phyloP scores from a whole-genome alignment of 2,888 invertebrate species.

The Norana najaformis region DNA sequence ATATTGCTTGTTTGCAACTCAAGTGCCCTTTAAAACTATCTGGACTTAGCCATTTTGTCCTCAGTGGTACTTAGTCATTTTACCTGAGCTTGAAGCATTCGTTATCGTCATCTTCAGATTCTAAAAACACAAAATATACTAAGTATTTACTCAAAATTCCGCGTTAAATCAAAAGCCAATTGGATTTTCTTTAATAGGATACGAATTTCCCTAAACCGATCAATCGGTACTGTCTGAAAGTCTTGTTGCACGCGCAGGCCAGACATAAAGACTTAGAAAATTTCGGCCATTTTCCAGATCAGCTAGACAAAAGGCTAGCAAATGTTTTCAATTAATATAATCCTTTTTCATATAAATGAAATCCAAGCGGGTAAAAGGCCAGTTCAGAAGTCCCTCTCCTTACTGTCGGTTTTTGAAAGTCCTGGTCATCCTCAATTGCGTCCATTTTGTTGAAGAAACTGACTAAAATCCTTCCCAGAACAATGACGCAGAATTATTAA shows the following conservation, averaged over 20 bases:
- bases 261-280: slow-evolving; percentile 13
- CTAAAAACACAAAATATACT: slow-evolving; percentile 4
- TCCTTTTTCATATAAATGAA: not conserved
- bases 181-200: not conserved
- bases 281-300: not conserved
- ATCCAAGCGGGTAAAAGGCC: not conserved
- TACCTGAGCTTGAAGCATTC: slow-evolving; percentile 16
- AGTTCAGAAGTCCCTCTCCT: not conserved
- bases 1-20: not conserved
- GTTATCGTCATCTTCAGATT: slow-evolving; percentile 19
- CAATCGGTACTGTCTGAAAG: not conserved
- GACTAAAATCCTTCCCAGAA: slow-evolving; percentile 30
- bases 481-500: slow-evolving; percentile 49
- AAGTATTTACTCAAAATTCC: not conserved
- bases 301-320: not conserved
- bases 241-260: not conserved
- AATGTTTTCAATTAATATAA: slow-evolving; percentile 3
- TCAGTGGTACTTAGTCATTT: not conserved
- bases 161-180: not conserved
- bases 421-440: not conserved
- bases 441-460: slow-evolving; percentile 18
- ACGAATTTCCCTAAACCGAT: not conserved
- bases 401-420: not conserved
- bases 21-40: not conserved
- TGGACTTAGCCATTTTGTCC: slow-evolving; percentile 7